These are phyloP conservation scores for Orcinus orca DNA, from an alignment of 2,113 vertebrate genomes.

Conservation along the genomic window DNA sequence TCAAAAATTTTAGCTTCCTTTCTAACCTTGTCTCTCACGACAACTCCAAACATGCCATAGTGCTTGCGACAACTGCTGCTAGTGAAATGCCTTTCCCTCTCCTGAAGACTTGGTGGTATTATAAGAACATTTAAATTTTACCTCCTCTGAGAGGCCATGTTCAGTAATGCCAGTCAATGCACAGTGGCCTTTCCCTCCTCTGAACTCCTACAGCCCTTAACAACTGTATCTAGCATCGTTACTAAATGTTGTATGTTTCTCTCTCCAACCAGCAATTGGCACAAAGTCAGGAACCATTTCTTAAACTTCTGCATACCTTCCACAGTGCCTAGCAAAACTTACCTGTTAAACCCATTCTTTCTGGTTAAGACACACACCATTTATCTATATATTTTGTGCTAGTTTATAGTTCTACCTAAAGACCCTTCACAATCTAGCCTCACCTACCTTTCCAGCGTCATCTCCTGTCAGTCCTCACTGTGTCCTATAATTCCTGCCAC, in stretches of 20 bases:
- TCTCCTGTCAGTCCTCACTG: not conserved
- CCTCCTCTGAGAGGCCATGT: conserved; percentile 50
- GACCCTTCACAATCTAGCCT: not conserved
- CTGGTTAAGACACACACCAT: conserved; percentile 1
- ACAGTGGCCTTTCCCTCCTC: conserved; percentile 25
- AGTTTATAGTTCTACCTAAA: conserved; percentile 45
- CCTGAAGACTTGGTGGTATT: not conserved
- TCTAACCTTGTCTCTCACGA: conserved; percentile 18
- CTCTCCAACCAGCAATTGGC: conserved; percentile 9
- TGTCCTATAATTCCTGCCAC: not conserved
- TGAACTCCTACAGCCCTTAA: conserved; percentile 24
- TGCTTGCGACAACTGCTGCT: not conserved
- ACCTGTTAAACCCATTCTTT: conserved; percentile 37
- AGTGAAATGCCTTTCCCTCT: not conserved
- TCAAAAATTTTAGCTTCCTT: conserved; percentile 1
- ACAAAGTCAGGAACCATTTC: conserved; percentile 22
- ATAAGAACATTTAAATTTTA: conserved; percentile 57
- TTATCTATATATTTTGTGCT: conserved; percentile 4
- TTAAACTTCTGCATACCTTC: conserved; percentile 45
- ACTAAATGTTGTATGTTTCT: not conserved
- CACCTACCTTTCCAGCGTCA: not conserved
- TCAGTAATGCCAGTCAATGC: conserved; percentile 9
- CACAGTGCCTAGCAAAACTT: conserved; percentile 12
- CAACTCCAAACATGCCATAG: not conserved
- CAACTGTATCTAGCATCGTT: not conserved